Conservation (phyloP, 1,140 invertebrate species). For the Drosophila grimshawi region DNA sequence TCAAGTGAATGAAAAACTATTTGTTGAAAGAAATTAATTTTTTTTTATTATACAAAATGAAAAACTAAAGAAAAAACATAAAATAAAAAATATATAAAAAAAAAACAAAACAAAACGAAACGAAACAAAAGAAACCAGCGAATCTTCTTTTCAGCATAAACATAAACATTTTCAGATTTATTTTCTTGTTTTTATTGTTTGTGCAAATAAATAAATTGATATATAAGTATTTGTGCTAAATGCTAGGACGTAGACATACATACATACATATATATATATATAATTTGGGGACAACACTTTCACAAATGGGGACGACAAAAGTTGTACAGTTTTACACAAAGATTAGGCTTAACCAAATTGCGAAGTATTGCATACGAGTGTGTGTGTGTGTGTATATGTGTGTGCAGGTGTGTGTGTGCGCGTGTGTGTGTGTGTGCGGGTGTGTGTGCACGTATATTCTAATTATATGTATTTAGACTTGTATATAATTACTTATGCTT, state of each 20-base stretch:
- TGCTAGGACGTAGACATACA: slow-evolving; percentile 40
- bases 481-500: slow-evolving; percentile 28
- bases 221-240: slow-evolving; percentile 33
- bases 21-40: slow-evolving; percentile 79
- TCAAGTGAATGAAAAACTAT: slow-evolving; percentile 75
- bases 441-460: slow-evolving; percentile 6
- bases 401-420: not conserved
- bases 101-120: slow-evolving; percentile 21
- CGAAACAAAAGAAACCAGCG: slow-evolving; percentile 1
- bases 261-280: slow-evolving; percentile 1
- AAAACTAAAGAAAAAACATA: slow-evolving; percentile 60
- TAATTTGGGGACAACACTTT: not conserved
- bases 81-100: slow-evolving; percentile 68
- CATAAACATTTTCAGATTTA: not conserved
- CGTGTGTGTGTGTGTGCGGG: not conserved
- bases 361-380: slow-evolving; percentile 9
- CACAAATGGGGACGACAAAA: slow-evolving; percentile 2
- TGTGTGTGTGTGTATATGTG: slow-evolving; percentile 1
- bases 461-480: not conserved
- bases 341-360: slow-evolving; percentile 17
- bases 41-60: slow-evolving; percentile 76
- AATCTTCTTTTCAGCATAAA: slow-evolving; percentile 2
- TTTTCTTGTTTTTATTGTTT: slow-evolving; percentile 21
- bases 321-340: slow-evolving; percentile 25
- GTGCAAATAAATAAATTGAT: slow-evolving; percentile 59